phyloP scores from a whole-genome alignment of 2,113 vertebrate genomes.

The Mus pahari region DNA sequence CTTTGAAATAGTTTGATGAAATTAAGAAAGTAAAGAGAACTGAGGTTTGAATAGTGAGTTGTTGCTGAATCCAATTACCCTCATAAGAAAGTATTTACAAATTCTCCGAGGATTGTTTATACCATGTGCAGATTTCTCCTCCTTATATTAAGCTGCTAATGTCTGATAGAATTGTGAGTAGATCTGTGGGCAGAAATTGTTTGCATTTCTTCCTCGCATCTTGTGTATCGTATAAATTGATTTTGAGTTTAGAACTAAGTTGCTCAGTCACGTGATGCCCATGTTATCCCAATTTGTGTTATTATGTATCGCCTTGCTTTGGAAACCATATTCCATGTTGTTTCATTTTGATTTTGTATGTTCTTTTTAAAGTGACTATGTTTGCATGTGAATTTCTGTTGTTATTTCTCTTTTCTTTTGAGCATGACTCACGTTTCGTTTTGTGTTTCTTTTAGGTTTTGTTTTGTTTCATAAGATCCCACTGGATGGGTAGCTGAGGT shows the following conservation, averaged over 20 bases:
- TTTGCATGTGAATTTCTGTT: slow-evolving; percentile 83
- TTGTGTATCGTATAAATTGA: slow-evolving; percentile 1
- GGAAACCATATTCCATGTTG: slow-evolving; percentile 79
- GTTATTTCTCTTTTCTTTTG: slow-evolving; percentile 76
- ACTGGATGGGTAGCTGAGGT: slow-evolving; percentile 93
- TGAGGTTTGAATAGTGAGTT: neutral
- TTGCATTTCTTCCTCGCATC: slow-evolving; percentile 49
- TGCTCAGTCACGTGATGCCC: neutral
- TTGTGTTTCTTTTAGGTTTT: slow-evolving; percentile 97
- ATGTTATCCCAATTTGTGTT: slow-evolving; percentile 62
- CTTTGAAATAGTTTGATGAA: slow-evolving; percentile 38
- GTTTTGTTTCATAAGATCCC: slow-evolving; percentile 98
- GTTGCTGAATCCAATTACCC: neutral
- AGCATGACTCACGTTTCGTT: slow-evolving; percentile 90
- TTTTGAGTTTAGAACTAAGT: slow-evolving; percentile 55
- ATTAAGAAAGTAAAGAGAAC: neutral
- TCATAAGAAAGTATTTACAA: neutral
- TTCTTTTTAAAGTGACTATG: slow-evolving; percentile 78
- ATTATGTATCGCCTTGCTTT: slow-evolving; percentile 70
- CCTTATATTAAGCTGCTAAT: neutral
- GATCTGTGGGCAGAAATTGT: neutral
- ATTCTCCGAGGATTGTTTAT: neutral
- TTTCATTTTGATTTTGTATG: slow-evolving; percentile 79
- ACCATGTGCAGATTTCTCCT: slow-evolving; percentile 6
- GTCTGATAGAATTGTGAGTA: neutral